phyloP scores from a whole-genome alignment of 2,888 invertebrate genomes.

The Sphaeridia pumilis region DNA sequence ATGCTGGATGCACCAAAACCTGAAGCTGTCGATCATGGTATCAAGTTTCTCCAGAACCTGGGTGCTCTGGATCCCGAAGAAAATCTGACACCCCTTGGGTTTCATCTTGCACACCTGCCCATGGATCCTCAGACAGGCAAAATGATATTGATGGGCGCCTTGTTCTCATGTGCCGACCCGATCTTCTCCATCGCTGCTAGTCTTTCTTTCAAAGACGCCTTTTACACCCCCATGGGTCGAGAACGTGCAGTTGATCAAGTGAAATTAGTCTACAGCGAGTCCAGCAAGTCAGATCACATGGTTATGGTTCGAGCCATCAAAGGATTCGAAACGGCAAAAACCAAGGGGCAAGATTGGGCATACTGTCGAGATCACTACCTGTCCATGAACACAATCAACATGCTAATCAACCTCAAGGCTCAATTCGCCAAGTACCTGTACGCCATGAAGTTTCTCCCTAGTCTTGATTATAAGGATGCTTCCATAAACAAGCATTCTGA shows the following conservation, averaged over 20 bases:
- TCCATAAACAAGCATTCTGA: constrained; percentile 60
- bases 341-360: constrained; percentile 39
- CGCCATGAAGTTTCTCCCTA: constrained; percentile 61
- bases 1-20: constrained; percentile 65
- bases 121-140: constrained; percentile 83
- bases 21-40: constrained; percentile 54
- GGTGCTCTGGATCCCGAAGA: constrained; percentile 65
- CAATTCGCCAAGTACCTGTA: constrained; percentile 63
- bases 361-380: constrained; percentile 68
- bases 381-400: constrained; percentile 50
- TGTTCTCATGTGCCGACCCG: constrained; percentile 83
- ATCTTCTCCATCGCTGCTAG: constrained; percentile 75
- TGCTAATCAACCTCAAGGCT: constrained; percentile 63
- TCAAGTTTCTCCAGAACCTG: constrained; percentile 46
- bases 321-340: constrained; percentile 46
- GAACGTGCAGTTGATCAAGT: constrained; percentile 51
- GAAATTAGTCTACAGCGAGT: constrained; percentile 50
- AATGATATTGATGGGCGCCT: constrained; percentile 71
- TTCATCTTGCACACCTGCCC: constrained; percentile 75
- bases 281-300: constrained; percentile 65
- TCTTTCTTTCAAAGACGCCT: constrained; percentile 75
- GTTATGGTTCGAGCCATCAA: constrained; percentile 54
- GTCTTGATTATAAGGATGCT: constrained; percentile 45
- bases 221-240: constrained; percentile 58
- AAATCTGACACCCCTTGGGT: constrained; percentile 74